Evolutionary conservation across 2,797 vertebrate species (phyloP), one percentile per base, ranked within the genome.

Genomic region (Pachyuromys duprasi): DNA sequence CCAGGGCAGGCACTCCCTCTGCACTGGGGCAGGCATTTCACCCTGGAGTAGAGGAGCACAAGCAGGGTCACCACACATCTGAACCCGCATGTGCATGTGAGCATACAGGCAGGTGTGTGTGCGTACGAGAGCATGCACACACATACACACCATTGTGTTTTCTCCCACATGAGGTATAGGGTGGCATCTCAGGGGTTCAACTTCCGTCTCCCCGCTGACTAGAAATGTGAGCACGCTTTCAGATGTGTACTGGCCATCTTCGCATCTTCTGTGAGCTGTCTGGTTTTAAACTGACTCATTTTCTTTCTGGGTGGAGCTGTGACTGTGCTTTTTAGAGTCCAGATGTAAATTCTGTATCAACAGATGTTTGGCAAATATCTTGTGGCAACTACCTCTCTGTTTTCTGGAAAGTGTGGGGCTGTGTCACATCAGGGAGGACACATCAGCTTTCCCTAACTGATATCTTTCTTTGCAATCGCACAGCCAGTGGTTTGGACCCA

Each of bases 141-240:
- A 13, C 6, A 17, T 5, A 13, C 17, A 70, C 53, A 17, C n/a
- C n/a, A 9, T 0, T n/a, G 36, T 36, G 28, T 45, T 2, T 5
- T 28, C 33, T 70, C 22, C 24, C 67, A 53, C 33, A 55, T n/a
- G 28, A 4, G 31, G 18, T 24, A 22, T 8, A 15, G 14, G 55
- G 11, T 24, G 31, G 22, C 63, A 69, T n/a, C 63, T n/a, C 82
- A 86, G 24, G 20, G 9, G 18, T 33, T n/a, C 80, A 69, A 24
- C 63, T n/a, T 69, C 18, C 7, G 17, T n/a, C 42, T 69, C 31
- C 45, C 39, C 11, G 18, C 24, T 8, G 36, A 39, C 36, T 14
- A 15, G 1, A 17, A 11, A 2, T 3, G 24, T 0, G 3, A 39
- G n/a, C 49, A 12, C 17, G 33, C 5, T 45, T 33, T 33, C 5